These are phyloP conservation scores for Thunnus albacares DNA, from an alignment of 2,797 vertebrate species.

Conservation along the genomic window DNA sequence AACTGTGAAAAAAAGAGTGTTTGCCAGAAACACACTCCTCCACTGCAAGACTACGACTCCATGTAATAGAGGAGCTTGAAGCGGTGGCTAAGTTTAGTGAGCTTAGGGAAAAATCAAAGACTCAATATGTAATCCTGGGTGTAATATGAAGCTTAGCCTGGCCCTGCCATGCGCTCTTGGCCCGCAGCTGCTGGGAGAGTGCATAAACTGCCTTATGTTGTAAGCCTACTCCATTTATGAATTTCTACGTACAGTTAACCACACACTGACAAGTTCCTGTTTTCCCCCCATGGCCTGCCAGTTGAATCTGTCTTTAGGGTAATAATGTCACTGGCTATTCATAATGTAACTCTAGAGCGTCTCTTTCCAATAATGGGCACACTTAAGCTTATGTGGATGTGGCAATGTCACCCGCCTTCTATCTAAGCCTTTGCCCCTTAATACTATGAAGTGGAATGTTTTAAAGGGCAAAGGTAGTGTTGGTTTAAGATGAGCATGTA, in stretches of 20 bases:
- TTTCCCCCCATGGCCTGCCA: constrained; percentile 60
- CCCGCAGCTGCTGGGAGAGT: constrained; percentile 77
- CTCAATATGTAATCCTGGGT: constrained; percentile 85
- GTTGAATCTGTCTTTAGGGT: constrained; percentile 76
- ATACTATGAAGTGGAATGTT: constrained; percentile 61
- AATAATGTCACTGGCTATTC: constrained; percentile 83
- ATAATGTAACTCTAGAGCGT: constrained; percentile 82
- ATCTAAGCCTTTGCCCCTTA: constrained; percentile 55
- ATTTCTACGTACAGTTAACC: constrained; percentile 80
- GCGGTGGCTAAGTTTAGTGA: constrained; percentile 84
- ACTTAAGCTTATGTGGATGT: constrained; percentile 77
- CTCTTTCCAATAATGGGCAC: constrained; percentile 76
- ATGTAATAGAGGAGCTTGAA: constrained; percentile 73
- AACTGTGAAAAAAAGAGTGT: constrained; percentile 28
- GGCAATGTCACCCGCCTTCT: constrained; percentile 68
- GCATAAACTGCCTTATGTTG: constrained; percentile 63
- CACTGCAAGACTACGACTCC: constrained; percentile 44
- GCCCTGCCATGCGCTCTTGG: constrained; percentile 79
- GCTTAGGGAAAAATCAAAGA: constrained; percentile 86
- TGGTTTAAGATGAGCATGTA: constrained; percentile 30
- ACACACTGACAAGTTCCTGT: constrained; percentile 77
- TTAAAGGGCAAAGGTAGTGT: constrained; percentile 62
- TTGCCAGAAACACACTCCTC: constrained; percentile 25
- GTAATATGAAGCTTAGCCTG: constrained; percentile 85
- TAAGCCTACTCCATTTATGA: constrained; percentile 80